Evolutionary conservation across 2,888 invertebrate genomes (phyloP), one percentile per base, ranked within the genome.

Genomic region (Phymatocera aterrima): DNA sequence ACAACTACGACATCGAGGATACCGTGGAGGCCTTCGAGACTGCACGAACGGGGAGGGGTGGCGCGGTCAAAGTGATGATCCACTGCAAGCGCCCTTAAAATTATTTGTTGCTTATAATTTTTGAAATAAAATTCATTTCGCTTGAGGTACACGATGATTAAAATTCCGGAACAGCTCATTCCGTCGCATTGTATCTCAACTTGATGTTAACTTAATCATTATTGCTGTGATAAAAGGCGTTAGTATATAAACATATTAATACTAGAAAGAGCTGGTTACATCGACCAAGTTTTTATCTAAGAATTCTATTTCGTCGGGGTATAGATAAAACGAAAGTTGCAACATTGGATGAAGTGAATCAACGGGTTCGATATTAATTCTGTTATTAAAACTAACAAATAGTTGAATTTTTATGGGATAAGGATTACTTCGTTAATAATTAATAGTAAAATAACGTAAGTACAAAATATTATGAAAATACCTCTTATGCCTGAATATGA

Each of bases 21-120:
- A 94, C 97, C 0, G 86, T 94, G 6, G 92, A 95, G 86, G 98
- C 98, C 0, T 98, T 98, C 90, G 95, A 98, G 85, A 94, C 95
- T 4, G 94, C 97, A 0, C 94, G 94, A 81, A 93, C 93, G 72
- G 96, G 96, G 1, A 91, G 92, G 70, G 96, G 94, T 81, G 93
- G 93, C 79, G 94, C 95, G 0, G 95, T 98, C 86, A 98, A 98
- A 91, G 95, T 98, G 84, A 96, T 98, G 93, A 97, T 98, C 78
- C 96, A 97, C 88, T 93, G 94, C 80, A 91, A 91, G 0, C 57
- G 75, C 5, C 57, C 57, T 37, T 75, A 24, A 75, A 40, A 31
- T 48, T 8, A 68, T 68, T 12, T 40, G 3, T 65, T 24, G n/a
- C 65, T 40, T 24, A 8, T 3, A 12, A 1, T 68, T 43, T 37